Evolutionary conservation across 2,888 invertebrate species (phyloP).

Genomic region (Rosalia funebris): DNA sequence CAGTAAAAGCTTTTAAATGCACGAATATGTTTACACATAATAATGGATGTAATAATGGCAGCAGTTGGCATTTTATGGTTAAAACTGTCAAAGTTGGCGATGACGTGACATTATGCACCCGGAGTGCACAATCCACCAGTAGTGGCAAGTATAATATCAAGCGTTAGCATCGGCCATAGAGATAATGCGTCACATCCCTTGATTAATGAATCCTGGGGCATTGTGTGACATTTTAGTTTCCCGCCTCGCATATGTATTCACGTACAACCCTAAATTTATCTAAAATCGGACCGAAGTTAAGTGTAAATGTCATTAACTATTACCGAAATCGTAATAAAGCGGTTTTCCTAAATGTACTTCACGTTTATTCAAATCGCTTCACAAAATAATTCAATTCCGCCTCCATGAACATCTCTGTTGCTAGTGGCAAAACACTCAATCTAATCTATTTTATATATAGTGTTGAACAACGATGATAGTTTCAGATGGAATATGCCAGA

Average conservation of each 20-base stretch:
- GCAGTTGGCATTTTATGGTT: slow-evolving; percentile 34
- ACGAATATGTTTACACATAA: slow-evolving; percentile 31
- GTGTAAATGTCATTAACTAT: slow-evolving; percentile 51
- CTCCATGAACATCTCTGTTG: no score
- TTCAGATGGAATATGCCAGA: no score
- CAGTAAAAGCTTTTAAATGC: slow-evolving; percentile 27
- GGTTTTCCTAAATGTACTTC: slow-evolving; percentile 43
- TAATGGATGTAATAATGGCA: slow-evolving; percentile 30
- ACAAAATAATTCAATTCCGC: no score
- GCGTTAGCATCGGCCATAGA: slow-evolving; percentile 46
- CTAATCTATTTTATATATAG: no score
- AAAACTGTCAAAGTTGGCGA: slow-evolving; percentile 44
- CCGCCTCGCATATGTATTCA: slow-evolving; percentile 49
- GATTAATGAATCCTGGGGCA: slow-evolving; percentile 57
- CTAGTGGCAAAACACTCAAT: no score
- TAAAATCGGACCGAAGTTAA: slow-evolving; percentile 48
- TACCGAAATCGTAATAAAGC: slow-evolving; percentile 48
- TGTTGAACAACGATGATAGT: no score
- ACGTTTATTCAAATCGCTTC: slow-evolving; percentile 36
- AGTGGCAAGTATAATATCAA: slow-evolving; percentile 31
- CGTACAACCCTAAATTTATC: slow-evolving; percentile 48
- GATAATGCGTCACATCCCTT: slow-evolving; percentile 58
- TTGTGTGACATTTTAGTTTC: slow-evolving; percentile 54
- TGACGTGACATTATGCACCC: slow-evolving; percentile 56
- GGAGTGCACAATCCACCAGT: slow-evolving; percentile 28